Base-by-base conservation (phyloP, 2,797 vertebrate genomes). In the Lithobates sylvaticus region DNA sequence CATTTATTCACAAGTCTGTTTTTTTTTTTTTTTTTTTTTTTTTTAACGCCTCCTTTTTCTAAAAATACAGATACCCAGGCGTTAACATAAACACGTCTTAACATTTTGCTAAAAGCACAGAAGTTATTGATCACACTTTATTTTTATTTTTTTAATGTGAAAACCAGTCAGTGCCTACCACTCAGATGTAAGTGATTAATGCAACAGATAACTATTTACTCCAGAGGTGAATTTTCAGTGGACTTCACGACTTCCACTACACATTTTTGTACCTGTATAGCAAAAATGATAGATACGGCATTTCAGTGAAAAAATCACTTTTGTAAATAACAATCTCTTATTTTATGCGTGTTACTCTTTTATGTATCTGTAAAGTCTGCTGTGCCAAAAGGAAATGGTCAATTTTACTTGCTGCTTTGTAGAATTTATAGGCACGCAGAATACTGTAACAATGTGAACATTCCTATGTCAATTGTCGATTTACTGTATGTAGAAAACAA, bases 141-240 rank as follows among this genome's bases (percentile, higher is more conserved):
- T 47, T 47, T 54, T 54, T 80, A n/a, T 12, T 54, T 3, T 32
- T 58, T 76, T 71, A 78, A 39, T 72, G 26, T 36, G 23, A 50
- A 36, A 44, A 73, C 70, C 68, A 79, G 34, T 34, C 77, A 80
- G 84, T 85, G 84, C 77, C 84, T 80, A 78, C 34, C 70, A 36
- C 36, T 27, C 64, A 29, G 65, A 26, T 67, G 9, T 23, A 61
- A 23, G 21, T 61, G 21, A 61, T 1, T 61, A 23, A 61, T 61
- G 39, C 54, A 61, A 61, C 7, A 1, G 21, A n/a, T 21, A 61
- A 61, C 1, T 5, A 18, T 58, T 58, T 61, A 5, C 21, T 61
- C 8, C 8, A 23, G 50, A 5, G 15, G 16, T 54, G 16, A 13
- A 18, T 54, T 47, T 16, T 13, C 44, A 47, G 13, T 15, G 50